Base-by-base conservation (phyloP, 1,140 invertebrate species). In the Bombus balteatus region DNA sequence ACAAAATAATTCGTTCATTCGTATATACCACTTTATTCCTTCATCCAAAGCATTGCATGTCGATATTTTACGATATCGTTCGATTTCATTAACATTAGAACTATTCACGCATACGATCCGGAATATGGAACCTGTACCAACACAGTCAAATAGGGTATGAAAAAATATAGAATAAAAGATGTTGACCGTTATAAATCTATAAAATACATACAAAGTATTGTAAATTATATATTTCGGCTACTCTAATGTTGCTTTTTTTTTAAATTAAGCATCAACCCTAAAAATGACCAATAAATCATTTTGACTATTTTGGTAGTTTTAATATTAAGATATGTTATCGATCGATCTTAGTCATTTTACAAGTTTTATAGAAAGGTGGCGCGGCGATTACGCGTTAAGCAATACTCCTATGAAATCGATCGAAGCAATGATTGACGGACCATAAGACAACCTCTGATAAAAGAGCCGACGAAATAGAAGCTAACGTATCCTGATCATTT, bases 1-100 rank as follows among this genome's bases (percentile, higher is more conserved):
- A 81, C 84, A 81, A 85, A 81, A 85, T 81, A 74, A 57, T 68
- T 72, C 84, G 80, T 85, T 74, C 78, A 73, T 66, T 62, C 59
- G 22, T 65, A 32, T 39, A n/a, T 34, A 22, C 1, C 9, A 37
- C 15, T 28, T 25, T 22, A 22, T 62, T 32, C 8, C 22, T 9
- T 59, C 1, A n/a, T 47, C n/a, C 0, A 22, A 12, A 9, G 4
- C 28, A 70, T 37, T 80, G 66, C 66, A 70, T 25, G 25, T 37
- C 2, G 32, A 32, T 25, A 9, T 65, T 78, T 65, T 32, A 22
- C 41, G 73, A 47, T 32, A 41, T 5, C 41, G 22, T 25, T 41
- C 37, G 70, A 71, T 71, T 70, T 39, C 10, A 41, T 41, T 25
- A 25, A 53, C 18, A 22, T 22, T 53, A 8, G 5, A 53, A 53